Evolutionary conservation across 2,797 vertebrate species (phyloP), one percentile per base, ranked within the genome.

Genomic region (Scolopax rusticola): DNA sequence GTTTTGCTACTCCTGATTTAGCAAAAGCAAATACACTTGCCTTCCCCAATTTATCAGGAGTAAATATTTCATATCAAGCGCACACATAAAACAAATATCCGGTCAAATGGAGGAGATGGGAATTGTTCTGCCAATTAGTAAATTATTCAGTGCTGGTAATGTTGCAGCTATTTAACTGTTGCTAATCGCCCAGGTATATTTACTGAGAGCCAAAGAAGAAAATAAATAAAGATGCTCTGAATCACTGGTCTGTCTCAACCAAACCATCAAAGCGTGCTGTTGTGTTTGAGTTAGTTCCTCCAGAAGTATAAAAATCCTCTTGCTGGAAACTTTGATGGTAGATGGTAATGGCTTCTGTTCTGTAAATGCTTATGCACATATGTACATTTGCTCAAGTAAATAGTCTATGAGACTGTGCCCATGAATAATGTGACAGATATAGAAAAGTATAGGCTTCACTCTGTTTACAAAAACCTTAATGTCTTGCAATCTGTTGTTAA

Each of bases 81-180:
- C 17, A 91, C n/a, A 89, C 63, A 87, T 45, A 83, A 85, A 59
- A 30, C 89, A 97, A 96, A 97, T 87, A 96, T 93, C 80, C n/a
- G 36, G 86, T 97, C 80, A 92, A 76, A 88, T 61, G 65, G 68
- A 91, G 51, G 81, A 96, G 53, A 90, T 50, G 65, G n/a, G 53
- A 51, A 89, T 87, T 94, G 56, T 93, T 93, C 84, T 78, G 33
- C 36, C 89, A 85, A 78, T 92, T 83, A 94, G 83, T 94, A 94
- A 84, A 63, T 95, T 92, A 91, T 84, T 80, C 65, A 95, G 68
- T 64, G 57, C 77, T 91, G 60, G 25, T 82, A 93, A 87, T 61
- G 87, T 70, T 77, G 59, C 33, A 94, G 56, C 75, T 89, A 67
- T 93, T 92, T 89, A 93, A 79, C 56, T 90, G 15, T 87, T 89